phyloP scores from a whole-genome alignment of 2,113 vertebrate genomes.

The Hippolais icterina region DNA sequence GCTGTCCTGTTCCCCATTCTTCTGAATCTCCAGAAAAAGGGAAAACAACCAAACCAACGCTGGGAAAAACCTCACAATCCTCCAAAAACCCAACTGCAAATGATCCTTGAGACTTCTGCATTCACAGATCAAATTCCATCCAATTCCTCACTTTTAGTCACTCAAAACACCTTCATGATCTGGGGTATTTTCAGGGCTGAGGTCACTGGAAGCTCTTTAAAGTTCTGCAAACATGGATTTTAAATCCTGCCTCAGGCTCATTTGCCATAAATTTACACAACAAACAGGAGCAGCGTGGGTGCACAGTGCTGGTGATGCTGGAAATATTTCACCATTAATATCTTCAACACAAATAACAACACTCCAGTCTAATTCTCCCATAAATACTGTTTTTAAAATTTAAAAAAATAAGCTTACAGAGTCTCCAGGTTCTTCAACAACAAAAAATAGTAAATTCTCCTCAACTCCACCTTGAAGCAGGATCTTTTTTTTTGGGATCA shows the following conservation, averaged over 20 bases:
- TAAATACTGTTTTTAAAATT: neutral
- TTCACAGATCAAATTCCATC: neutral
- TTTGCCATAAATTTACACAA: neutral
- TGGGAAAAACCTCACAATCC: neutral
- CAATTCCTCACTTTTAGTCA: neutral
- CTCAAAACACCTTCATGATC: neutral
- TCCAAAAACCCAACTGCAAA: neutral
- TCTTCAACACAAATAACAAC: neutral
- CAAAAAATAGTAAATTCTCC: neutral
- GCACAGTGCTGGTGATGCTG: neutral
- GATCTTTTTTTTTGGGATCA: neutral
- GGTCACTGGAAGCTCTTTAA: neutral
- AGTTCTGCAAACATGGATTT: neutral
- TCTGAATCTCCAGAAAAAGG: neutral
- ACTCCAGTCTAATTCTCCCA: neutral
- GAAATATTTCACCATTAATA: neutral
- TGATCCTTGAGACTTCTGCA: neutral
- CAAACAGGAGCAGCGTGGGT: neutral
- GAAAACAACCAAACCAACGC: neutral
- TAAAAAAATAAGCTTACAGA: neutral
- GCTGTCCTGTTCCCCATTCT: neutral
- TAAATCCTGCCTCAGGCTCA: neutral
- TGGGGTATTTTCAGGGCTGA: neutral
- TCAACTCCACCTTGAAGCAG: neutral
- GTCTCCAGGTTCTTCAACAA: neutral